These are phyloP conservation scores for Nannospalax galili DNA, from an alignment of 2,113 vertebrate species.

Conservation along the genomic window DNA sequence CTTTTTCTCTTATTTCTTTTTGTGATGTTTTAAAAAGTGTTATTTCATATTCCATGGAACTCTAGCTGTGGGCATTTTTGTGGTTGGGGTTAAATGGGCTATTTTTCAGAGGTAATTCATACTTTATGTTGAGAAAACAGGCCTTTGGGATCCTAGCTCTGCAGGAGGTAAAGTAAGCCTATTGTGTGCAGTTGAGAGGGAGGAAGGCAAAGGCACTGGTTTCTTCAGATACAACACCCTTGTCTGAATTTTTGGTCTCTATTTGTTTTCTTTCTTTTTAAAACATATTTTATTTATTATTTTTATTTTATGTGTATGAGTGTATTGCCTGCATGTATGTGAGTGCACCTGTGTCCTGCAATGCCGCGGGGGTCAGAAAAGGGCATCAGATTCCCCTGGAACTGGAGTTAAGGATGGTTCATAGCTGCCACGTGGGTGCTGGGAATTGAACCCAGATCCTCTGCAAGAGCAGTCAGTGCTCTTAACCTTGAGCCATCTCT, in stretches of 20 bases:
- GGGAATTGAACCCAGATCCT: no score
- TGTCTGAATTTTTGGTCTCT: not conserved
- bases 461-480: no score
- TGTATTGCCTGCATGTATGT: no score
- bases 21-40: not conserved
- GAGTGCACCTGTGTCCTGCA: no score
- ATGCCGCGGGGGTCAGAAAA: no score
- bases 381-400: no score
- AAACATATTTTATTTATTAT: no score
- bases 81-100: not conserved
- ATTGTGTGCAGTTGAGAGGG: not conserved
- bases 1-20: not conserved
- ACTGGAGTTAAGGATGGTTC: no score
- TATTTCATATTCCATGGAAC: not conserved
- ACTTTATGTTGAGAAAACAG: not conserved
- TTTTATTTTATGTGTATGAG: no score
- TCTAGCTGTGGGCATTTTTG: not conserved
- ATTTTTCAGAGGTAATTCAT: not conserved
- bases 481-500: no score
- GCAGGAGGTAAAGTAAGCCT: not conserved
- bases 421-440: no score
- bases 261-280: slow-evolving; percentile 15
- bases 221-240: not conserved
- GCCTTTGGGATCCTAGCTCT: not conserved
- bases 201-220: not conserved